Conservation (phyloP, 2,888 invertebrate genomes). For the Nemurella pictetii region DNA sequence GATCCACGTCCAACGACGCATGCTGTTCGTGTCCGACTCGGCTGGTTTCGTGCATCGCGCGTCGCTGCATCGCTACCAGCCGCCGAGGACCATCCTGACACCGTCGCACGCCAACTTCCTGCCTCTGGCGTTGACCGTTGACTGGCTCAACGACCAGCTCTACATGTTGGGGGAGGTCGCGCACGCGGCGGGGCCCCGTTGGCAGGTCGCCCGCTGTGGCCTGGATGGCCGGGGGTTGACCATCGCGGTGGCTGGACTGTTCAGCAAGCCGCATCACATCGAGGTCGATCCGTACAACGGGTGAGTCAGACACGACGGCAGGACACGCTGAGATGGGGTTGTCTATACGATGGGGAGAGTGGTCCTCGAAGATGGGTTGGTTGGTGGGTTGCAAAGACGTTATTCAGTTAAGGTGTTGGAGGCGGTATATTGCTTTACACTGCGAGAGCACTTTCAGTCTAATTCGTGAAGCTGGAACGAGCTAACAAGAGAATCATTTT, state of each 20-base stretch:
- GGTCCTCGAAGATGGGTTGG: too few relatives aligned
- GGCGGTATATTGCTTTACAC: too few relatives aligned
- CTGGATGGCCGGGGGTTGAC: constrained; percentile 72
- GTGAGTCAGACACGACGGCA: constrained; percentile 54
- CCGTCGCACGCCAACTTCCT: constrained; percentile 63
- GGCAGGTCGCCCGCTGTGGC: constrained; percentile 68
- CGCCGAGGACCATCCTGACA: constrained; percentile 56
- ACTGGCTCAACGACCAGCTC: constrained; percentile 85
- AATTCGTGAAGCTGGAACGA: too few relatives aligned
- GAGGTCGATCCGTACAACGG: constrained; percentile 94
- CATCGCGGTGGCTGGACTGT: constrained; percentile 71
- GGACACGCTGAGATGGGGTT: too few relatives aligned
- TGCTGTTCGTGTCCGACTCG: constrained; percentile 77
- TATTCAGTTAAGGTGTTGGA: too few relatives aligned
- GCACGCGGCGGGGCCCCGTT: constrained; percentile 51
- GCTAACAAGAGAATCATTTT: too few relatives aligned
- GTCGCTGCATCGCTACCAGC: constrained; percentile 48
- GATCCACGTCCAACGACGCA: constrained; percentile 68
- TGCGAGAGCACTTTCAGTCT: too few relatives aligned
- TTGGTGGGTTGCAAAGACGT: too few relatives aligned
- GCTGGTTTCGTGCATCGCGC: constrained; percentile 64
- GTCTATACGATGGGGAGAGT: too few relatives aligned
- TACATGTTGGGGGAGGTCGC: constrained; percentile 78
- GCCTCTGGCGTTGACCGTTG: constrained; percentile 75
- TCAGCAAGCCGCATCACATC: constrained; percentile 73